A percentile compares a stretch with the other conserved stretches of the same genome.
phyloP scores from a whole-genome alignment of 1,140 invertebrate genomes.

The Leptestheria dahalacensis region DNA sequence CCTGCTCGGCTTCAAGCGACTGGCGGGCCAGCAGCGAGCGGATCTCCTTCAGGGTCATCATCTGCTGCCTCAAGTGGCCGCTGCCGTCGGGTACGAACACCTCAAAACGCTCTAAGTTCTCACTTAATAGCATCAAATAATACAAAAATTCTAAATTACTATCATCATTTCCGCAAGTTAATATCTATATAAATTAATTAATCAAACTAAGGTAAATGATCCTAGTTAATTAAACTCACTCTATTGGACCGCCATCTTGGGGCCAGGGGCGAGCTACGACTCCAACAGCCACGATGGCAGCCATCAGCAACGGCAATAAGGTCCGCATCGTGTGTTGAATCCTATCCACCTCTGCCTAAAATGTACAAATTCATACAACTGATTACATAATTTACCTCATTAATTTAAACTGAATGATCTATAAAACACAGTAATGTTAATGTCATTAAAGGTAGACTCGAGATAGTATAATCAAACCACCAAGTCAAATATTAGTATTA shows the following conservation, averaged over 20 bases:
- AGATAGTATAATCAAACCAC: too few relatives aligned
- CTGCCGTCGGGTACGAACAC: slow-evolving; percentile 3
- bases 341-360: not conserved
- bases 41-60: slow-evolving; percentile 12
- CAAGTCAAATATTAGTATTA: too few relatives aligned
- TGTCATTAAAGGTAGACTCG: too few relatives aligned
- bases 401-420: too few relatives aligned
- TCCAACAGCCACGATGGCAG: not conserved
- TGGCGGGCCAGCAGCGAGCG: slow-evolving; percentile 8
- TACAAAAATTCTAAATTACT: not conserved
- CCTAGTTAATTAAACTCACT: not conserved
- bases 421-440: too few relatives aligned
- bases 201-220: not conserved
- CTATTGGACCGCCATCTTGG: not conserved
- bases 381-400: too few relatives aligned
- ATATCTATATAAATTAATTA: too few relatives aligned
- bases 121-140: not conserved
- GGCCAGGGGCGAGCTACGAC: not conserved
- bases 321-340: not conserved
- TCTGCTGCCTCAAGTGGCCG: slow-evolving; percentile 1
- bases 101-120: slow-evolving; percentile 1
- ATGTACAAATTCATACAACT: too few relatives aligned
- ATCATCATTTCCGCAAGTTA: too few relatives aligned
- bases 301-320: too few relatives aligned
- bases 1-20: not conserved